phyloP scores from a whole-genome alignment of 2,113 vertebrate species.

The Hippocampus barbouri region DNA sequence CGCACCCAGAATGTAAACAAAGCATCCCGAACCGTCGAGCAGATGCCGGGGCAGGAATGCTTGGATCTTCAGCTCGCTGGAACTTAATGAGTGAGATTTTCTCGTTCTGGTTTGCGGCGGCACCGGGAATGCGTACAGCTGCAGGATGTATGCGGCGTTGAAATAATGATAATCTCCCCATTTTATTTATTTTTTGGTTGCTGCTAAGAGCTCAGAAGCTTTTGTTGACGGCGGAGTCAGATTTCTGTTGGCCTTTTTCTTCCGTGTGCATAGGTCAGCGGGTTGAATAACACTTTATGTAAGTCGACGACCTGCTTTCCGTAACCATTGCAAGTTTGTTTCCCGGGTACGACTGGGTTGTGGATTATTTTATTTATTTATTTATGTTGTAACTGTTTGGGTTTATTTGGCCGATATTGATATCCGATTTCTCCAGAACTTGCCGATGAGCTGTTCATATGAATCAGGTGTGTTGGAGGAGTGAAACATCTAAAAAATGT shows the following conservation, averaged over 20 bases:
- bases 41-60: background rate
- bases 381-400: background rate
- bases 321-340: conserved; percentile 8
- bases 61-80: background rate
- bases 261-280: conserved; percentile 16
- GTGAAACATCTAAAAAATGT: no score
- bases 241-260: conserved; percentile 27
- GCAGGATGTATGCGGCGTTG: conserved; percentile 10
- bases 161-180: background rate
- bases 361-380: no score
- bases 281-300: conserved; percentile 44
- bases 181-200: background rate
- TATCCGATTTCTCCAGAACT: no score
- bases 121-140: conserved; percentile 14
- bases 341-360: conserved; percentile 16
- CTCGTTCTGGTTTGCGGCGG: background rate
- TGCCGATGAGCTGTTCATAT: no score
- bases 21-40: conserved; percentile 25
- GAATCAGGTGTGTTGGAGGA: no score
- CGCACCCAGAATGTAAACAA: conserved; percentile 48
- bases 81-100: background rate
- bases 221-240: conserved; percentile 14
- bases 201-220: background rate
- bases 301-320: conserved; percentile 28
- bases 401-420: background rate